Conservation (phyloP, 1,140 invertebrate genomes). For the Neodiprion pinetum region DNA sequence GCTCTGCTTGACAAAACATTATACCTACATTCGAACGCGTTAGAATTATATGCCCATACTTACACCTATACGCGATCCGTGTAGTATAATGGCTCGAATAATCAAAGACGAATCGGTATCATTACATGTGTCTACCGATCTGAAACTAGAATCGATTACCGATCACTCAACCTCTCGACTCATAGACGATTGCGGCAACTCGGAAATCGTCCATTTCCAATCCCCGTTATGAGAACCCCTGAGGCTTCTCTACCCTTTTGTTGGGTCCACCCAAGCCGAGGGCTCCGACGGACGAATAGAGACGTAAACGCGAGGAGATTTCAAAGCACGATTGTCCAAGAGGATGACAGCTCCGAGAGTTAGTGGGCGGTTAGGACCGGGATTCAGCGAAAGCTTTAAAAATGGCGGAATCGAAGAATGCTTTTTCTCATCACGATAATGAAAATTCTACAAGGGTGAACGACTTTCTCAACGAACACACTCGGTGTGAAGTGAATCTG, state of each 20-base stretch:
- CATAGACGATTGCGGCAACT: not conserved
- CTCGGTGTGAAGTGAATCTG: not conserved
- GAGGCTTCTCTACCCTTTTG: slow-evolving; percentile 44
- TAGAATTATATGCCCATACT: too few relatives aligned
- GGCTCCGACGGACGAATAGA: slow-evolving; percentile 42
- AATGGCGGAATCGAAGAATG: slow-evolving; percentile 8
- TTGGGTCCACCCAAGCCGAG: slow-evolving; percentile 42
- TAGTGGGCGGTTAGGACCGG: slow-evolving; percentile 19
- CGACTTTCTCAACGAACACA: slow-evolving; percentile 11
- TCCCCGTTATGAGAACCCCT: slow-evolving; percentile 35
- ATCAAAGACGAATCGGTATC: too few relatives aligned
- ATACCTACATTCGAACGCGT: too few relatives aligned
- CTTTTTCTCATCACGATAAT: slow-evolving; percentile 11
- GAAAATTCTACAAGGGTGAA: slow-evolving; percentile 26
- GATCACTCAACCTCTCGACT: not conserved
- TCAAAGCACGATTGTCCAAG: slow-evolving; percentile 41
- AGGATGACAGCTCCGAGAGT: slow-evolving; percentile 26
- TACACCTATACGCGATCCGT: too few relatives aligned
- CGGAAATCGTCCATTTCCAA: not conserved
- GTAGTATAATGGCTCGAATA: too few relatives aligned
- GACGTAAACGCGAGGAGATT: slow-evolving; percentile 44
- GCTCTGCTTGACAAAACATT: too few relatives aligned
- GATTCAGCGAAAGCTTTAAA: not conserved
- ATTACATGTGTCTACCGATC: not conserved
- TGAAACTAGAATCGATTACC: not conserved